phyloP scores from a whole-genome alignment of 2,113 vertebrate species.

The Podocnemis expansa region DNA sequence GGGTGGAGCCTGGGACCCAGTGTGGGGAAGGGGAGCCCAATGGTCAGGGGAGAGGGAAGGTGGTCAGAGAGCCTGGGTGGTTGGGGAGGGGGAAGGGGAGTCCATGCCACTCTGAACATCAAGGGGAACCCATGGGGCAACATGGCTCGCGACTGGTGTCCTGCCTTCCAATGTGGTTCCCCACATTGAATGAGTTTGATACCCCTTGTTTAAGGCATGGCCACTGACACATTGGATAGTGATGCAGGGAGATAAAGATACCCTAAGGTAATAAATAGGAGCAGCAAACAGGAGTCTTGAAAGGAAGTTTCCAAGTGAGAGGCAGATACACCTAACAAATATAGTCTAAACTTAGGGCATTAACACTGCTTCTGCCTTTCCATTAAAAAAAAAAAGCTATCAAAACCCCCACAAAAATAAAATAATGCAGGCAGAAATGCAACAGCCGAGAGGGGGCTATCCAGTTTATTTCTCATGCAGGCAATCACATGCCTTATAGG shows the following conservation, averaged over 20 bases:
- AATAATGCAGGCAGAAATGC: background rate
- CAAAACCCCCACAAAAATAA: background rate
- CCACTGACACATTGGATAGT: background rate
- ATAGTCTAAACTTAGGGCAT: background rate
- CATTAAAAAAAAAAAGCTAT: background rate
- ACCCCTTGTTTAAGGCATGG: background rate
- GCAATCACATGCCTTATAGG: background rate
- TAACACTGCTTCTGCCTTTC: background rate
- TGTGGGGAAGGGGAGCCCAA: too few relatives aligned
- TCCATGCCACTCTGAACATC: too few relatives aligned
- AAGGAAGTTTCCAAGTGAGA: background rate
- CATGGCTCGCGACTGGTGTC: too few relatives aligned
- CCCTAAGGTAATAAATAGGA: background rate
- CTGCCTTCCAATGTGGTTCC: too few relatives aligned
- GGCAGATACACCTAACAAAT: background rate
- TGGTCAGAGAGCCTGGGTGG: too few relatives aligned
- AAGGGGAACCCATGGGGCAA: too few relatives aligned
- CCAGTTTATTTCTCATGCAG: background rate
- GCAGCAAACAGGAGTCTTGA: background rate
- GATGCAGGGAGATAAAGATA: background rate
- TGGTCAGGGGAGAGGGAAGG: too few relatives aligned
- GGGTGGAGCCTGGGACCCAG: too few relatives aligned
- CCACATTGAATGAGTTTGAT: too few relatives aligned
- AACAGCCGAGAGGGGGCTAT: background rate
- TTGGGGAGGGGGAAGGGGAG: too few relatives aligned